Conservation (phyloP, 64 coral and sea anemone genomes). For the Montipora efflorescens region DNA sequence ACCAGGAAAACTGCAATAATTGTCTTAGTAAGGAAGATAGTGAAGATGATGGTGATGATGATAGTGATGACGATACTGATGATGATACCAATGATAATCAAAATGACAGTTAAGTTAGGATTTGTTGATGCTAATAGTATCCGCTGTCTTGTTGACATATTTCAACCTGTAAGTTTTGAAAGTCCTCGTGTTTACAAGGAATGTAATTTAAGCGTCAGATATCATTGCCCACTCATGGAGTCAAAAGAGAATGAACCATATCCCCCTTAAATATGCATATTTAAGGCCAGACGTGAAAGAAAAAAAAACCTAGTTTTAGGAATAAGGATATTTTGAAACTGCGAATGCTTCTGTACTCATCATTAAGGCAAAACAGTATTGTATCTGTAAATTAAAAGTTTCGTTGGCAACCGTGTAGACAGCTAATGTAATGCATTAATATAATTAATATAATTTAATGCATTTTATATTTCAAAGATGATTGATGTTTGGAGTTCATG, state of each 20-base stretch:
- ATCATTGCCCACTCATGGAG: conserved; percentile 42
- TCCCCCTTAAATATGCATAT: too few species aligned
- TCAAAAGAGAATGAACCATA: too few species aligned
- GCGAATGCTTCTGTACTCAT: neutral
- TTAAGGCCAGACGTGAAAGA: neutral
- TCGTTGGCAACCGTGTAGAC: neutral
- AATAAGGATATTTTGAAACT: conserved; percentile 7
- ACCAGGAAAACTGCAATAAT: too few species aligned
- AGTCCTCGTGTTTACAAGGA: too few species aligned
- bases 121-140: too few species aligned
- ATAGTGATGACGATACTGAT: conserved; percentile 17
- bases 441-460: too few species aligned
- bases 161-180: neutral
- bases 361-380: neutral
- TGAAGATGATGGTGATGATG: too few species aligned
- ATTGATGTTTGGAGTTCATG: neutral
- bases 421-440: neutral
- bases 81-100: neutral
- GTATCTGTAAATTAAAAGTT: neutral
- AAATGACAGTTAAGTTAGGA: conserved; percentile 30
- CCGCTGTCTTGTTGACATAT: too few species aligned
- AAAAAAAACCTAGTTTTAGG: neutral
- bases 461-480: neutral
- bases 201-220: conserved; percentile 19
- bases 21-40: too few species aligned